These are phyloP conservation scores for Xiphophorus couchianus DNA, from an alignment of 2,113 vertebrate genomes.

Conservation along the genomic window DNA sequence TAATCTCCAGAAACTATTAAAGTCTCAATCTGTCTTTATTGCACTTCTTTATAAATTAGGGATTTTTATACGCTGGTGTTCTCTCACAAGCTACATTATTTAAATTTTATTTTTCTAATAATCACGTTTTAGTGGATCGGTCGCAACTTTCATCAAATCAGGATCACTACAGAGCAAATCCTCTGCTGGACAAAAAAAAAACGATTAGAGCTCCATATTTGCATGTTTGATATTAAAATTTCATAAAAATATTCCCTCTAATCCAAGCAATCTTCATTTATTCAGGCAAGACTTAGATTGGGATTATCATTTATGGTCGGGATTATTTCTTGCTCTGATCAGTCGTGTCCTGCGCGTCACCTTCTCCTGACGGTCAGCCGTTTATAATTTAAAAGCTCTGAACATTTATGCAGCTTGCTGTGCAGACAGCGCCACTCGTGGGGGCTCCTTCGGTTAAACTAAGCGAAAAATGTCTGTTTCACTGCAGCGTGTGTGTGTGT, in stretches of 20 bases:
- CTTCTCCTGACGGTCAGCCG: background rate
- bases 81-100: background rate
- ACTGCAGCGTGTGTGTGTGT: slow-evolving; percentile 33
- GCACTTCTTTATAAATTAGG: too few species aligned
- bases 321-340: slow-evolving; percentile 14
- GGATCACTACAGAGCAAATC: slow-evolving; percentile 12
- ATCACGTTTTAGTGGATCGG: background rate
- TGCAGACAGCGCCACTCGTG: slow-evolving; percentile 11
- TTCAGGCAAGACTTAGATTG: slow-evolving; percentile 10
- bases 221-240: slow-evolving; percentile 18
- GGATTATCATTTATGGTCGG: slow-evolving; percentile 36
- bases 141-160: background rate
- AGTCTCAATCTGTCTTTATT: too few species aligned
- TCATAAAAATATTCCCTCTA: slow-evolving; percentile 23
- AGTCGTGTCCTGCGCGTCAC: slow-evolving; percentile 3
- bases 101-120: background rate
- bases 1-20: too few species aligned
- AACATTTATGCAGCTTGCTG: background rate
- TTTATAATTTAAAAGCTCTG: background rate
- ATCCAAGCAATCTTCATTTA: slow-evolving; percentile 32
- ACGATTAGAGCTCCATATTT: slow-evolving; percentile 10
- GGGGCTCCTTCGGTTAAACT: slow-evolving; percentile 34
- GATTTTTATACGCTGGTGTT: too few species aligned
- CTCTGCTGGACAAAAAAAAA: background rate
- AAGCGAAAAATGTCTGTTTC: slow-evolving; percentile 50